Conservation (phyloP, 2,113 vertebrate species). For the Ictalurus furcatus region DNA sequence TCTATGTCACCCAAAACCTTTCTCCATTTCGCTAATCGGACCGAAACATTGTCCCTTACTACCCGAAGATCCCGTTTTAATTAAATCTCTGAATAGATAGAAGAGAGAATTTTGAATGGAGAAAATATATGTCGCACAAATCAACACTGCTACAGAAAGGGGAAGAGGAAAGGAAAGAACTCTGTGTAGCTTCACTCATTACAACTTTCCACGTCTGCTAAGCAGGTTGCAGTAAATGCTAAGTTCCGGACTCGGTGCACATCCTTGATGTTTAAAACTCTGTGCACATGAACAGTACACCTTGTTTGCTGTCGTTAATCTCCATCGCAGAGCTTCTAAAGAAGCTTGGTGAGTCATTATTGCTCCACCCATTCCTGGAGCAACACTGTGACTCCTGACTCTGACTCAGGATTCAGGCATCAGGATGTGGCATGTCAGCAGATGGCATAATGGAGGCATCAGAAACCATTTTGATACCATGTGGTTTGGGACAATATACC, state of each 20-base stretch:
- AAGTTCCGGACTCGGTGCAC: too few species aligned
- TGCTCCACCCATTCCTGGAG: too few species aligned
- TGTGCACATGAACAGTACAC: background rate
- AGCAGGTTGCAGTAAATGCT: background rate
- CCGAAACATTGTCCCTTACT: too few species aligned
- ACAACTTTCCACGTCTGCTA: background rate
- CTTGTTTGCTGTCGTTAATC: background rate
- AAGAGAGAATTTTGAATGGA: too few species aligned
- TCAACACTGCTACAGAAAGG: too few species aligned
- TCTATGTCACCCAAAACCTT: too few species aligned
- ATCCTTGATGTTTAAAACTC: background rate
- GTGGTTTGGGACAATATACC: background rate
- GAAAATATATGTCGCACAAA: too few species aligned
- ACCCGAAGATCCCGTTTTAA: too few species aligned
- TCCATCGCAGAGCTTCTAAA: background rate
- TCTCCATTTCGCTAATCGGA: too few species aligned
- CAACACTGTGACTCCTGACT: background rate
- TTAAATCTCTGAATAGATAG: too few species aligned
- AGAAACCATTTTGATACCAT: background rate
- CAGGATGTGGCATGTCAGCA: background rate
- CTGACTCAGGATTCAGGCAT: background rate
- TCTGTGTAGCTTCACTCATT: background rate
- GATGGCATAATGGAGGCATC: background rate
- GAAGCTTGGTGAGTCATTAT: background rate
- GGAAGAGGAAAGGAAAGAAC: too few species aligned